Percentiles rank a stretch among this genome's conserved stretches.
Conservation (phyloP, 2,113 vertebrate species). For the Psilopsiagon aymara region DNA sequence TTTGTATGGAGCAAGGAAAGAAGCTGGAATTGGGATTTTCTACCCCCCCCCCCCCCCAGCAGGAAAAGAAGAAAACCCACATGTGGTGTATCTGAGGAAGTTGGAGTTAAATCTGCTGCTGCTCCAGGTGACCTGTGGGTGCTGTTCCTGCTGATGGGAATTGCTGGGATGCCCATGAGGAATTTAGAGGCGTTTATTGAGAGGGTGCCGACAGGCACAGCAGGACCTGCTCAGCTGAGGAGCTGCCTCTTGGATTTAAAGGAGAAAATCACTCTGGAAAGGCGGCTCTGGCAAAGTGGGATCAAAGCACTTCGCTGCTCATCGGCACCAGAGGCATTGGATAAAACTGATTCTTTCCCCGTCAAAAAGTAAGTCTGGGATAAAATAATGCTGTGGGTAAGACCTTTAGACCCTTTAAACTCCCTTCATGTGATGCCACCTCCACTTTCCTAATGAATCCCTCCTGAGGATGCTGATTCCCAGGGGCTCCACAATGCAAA, state of each 20-base stretch:
- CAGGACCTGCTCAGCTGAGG: neutral
- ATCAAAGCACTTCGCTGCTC: neutral
- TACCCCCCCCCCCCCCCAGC: no score
- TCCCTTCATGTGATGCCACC: neutral
- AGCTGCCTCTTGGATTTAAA: neutral
- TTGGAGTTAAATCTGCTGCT: neutral
- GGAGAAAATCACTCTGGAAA: neutral
- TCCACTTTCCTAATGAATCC: rapidly evolving
- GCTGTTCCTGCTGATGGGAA: neutral
- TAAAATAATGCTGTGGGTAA: neutral
- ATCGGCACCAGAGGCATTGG: rapidly evolving
- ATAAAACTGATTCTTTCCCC: neutral
- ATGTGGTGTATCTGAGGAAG: neutral
- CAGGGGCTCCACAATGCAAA: neutral
- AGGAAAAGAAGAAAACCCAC: neutral
- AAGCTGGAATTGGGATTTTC: neutral
- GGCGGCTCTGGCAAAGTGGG: neutral
- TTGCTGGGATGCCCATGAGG: rapidly evolving
- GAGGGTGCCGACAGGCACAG: neutral
- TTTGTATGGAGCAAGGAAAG: neutral
- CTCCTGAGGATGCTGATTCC: neutral
- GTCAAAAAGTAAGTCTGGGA: neutral
- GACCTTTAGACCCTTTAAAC: neutral
- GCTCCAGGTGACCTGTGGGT: neutral
- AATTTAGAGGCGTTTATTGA: neutral